Base-by-base conservation (phyloP, 2,113 vertebrate genomes). In the Chitala chitala region DNA sequence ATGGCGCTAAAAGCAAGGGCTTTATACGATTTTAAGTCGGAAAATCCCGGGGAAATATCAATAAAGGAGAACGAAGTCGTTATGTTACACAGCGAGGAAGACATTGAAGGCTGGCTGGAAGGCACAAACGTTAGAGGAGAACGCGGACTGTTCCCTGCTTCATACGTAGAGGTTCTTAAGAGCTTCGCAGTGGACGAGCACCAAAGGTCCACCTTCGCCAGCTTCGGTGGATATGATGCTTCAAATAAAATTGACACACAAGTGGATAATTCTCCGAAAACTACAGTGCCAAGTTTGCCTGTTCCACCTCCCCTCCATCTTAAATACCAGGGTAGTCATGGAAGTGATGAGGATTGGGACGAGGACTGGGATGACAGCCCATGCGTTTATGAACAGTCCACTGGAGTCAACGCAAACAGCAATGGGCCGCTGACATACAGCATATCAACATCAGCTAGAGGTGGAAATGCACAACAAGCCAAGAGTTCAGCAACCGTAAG, bases 261-360 rank as follows among this genome's bases (percentile, higher is more conserved):
- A 71, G 72, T 68, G 40, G 79, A 76, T 50, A 81, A 84, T 64
- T 70, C 80, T 13, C 83, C 84, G 0, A 82, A 65, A 71, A 78
- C 78, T 59, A 78, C 76, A 58, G 78, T 82, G 1, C 78, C 89
- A 0, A 81, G 78, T 74, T 87, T 86, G 74, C 55, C 88, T 2
- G 79, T 83, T 29, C 76, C 84, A 66, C 38, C 88, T 65, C 72
- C 87, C 79, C 64, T 85, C 78, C 86, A 78, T 74, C 81, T 85
- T 75, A 82, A 78, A 53, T 69, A 90, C 78, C 92, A 92, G 82
- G 90, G 91, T 74, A 94, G 93, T 82, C 94, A 94, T 78, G 94
- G 92, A 72, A 96, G 95, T 24, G 95, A 98, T 7, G 96, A 98
- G 22, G 94, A 98, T 82, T 98, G 95, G 96, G 96, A 98, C 59